Conservation (phyloP, 2,113 vertebrate genomes). For the Rhea americana region DNA sequence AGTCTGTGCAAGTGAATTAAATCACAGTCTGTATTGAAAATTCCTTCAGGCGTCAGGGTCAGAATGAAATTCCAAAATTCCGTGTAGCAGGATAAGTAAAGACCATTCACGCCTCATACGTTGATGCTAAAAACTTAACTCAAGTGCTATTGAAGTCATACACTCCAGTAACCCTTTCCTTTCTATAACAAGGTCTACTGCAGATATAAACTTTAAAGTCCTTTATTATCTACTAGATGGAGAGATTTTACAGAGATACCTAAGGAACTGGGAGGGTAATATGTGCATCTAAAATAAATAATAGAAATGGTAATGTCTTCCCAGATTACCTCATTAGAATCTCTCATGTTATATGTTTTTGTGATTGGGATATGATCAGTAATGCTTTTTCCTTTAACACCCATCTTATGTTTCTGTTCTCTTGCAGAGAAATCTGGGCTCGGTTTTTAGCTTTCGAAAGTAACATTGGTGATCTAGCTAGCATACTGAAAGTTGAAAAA, state of each 20-base stretch:
- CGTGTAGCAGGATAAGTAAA: not conserved
- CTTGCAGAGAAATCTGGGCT: constrained; percentile 94
- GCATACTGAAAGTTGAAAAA: constrained; percentile 97
- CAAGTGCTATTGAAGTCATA: not conserved
- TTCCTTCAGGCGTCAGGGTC: not conserved
- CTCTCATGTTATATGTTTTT: not conserved
- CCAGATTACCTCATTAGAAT: not conserved
- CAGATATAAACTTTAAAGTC: not conserved
- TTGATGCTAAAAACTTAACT: not conserved
- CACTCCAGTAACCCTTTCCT: not conserved
- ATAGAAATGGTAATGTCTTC: not conserved
- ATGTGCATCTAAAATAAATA: not conserved
- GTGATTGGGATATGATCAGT: not conserved
- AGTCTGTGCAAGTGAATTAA: not conserved
- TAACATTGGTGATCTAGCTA: constrained; percentile 97
- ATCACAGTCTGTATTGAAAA: not conserved
- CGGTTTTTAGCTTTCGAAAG: constrained; percentile 98
- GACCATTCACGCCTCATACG: not conserved
- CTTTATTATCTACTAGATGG: not conserved
- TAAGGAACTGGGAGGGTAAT: not conserved
- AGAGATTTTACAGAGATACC: not conserved
- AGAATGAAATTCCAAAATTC: not conserved
- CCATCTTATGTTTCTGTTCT: constrained; percentile 14
- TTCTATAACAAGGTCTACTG: not conserved
- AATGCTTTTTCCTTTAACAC: not conserved